Conservation (phyloP, 2,888 invertebrate species). For the Acrocyrtus sp. region DNA sequence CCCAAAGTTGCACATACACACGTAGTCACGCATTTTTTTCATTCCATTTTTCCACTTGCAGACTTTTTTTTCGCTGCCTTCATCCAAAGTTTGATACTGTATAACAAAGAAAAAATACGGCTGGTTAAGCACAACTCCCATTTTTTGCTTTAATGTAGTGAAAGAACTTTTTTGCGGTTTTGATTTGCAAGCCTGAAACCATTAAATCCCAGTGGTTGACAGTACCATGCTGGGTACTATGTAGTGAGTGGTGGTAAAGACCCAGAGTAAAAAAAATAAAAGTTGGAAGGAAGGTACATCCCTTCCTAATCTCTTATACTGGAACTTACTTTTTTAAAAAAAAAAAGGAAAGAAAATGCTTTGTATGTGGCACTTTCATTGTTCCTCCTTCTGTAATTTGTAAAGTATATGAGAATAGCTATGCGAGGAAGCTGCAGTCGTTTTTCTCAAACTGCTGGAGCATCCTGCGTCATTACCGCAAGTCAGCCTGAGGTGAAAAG, state of each 20-base stretch:
- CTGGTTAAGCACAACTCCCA: conserved; percentile 49
- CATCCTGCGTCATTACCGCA: no score
- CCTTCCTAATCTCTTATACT: not conserved
- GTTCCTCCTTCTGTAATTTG: not conserved
- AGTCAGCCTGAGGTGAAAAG: no score
- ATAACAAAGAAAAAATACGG: conserved; percentile 22
- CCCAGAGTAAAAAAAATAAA: no score
- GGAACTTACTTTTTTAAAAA: not conserved
- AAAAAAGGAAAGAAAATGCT: not conserved
- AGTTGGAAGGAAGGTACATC: no score
- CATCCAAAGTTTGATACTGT: no score
- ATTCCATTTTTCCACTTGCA: not conserved
- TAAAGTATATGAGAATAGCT: no score
- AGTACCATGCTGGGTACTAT: conserved; percentile 44
- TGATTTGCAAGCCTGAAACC: conserved; percentile 53
- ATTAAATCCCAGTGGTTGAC: conserved; percentile 50
- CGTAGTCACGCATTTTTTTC: not conserved
- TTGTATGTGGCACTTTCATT: conserved; percentile 7
- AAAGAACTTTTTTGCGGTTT: conserved; percentile 49
- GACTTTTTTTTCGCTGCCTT: no score
- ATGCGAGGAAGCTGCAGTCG: no score
- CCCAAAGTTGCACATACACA: no score
- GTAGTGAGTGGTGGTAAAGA: no score
- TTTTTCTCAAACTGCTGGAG: no score
- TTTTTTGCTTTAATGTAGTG: conserved; percentile 48